Evolutionary conservation across 2,888 invertebrate species (phyloP).

Genomic region (Sericinus montela): DNA sequence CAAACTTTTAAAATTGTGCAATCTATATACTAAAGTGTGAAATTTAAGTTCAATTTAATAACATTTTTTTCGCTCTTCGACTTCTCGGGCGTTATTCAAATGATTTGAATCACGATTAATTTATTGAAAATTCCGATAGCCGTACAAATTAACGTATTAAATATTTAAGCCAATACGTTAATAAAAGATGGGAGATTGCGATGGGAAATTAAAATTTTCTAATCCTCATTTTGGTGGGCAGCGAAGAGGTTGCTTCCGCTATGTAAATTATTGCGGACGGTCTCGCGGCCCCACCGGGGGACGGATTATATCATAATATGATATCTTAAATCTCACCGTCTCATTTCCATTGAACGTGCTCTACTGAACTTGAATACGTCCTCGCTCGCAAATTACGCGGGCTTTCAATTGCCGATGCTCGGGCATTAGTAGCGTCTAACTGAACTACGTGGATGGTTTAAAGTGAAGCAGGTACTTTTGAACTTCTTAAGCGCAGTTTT

Average conservation of each 20-base stretch:
- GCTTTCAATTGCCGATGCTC: slow-evolving; percentile 53
- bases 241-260: slow-evolving; percentile 62
- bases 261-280: slow-evolving; percentile 63
- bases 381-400: slow-evolving; percentile 65
- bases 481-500: not conserved
- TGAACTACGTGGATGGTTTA: slow-evolving; percentile 22
- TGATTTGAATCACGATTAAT: slow-evolving; percentile 51
- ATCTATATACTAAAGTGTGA: too few relatives aligned
- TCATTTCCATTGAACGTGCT: slow-evolving; percentile 47
- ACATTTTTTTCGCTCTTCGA: slow-evolving; percentile 38
- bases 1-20: too few relatives aligned
- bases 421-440: slow-evolving; percentile 26
- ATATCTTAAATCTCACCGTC: slow-evolving; percentile 67
- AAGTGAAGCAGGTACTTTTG: slow-evolving; percentile 6
- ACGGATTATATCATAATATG: slow-evolving; percentile 71
- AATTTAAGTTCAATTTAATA: slow-evolving; percentile 34
- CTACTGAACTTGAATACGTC: slow-evolving; percentile 61
- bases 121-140: slow-evolving; percentile 63
- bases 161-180: slow-evolving; percentile 70
- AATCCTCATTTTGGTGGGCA: slow-evolving; percentile 55
- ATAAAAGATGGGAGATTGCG: slow-evolving; percentile 59
- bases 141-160: slow-evolving; percentile 25
- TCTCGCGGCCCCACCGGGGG: slow-evolving; percentile 41
- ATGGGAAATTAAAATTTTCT: slow-evolving; percentile 64
- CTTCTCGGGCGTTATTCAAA: slow-evolving; percentile 71